Conservation (phyloP, 2,113 vertebrate species). For the Notarius lentiginosus region DNA sequence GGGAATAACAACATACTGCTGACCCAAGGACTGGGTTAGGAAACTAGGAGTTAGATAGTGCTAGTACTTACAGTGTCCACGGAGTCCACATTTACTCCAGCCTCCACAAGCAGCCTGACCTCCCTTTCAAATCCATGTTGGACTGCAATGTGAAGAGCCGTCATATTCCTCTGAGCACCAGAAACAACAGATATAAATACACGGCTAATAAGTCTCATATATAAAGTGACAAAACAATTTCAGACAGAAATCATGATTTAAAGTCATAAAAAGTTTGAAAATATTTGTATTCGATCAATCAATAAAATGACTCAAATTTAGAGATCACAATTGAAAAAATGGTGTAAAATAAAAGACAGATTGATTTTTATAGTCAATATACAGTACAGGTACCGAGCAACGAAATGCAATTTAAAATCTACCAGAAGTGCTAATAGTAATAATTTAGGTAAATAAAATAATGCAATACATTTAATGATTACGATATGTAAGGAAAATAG, state of each 20-base stretch:
- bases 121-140: conserved; percentile 70
- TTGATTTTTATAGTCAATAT: no score
- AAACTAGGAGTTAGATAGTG: not conserved
- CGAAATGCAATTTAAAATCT: no score
- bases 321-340: not conserved
- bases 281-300: not conserved
- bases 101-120: conserved; percentile 71
- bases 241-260: not conserved
- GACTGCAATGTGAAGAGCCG: conserved; percentile 80
- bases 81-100: conserved; percentile 72
- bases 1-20: not conserved
- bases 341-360: no score
- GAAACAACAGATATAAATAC: conserved; percentile 5
- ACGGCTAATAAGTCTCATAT: not conserved
- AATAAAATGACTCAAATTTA: not conserved
- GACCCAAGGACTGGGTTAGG: not conserved
- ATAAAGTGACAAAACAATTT: not conserved
- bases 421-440: no score
- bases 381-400: no score
- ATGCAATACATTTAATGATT: no score
- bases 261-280: not conserved
- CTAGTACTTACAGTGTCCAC: conserved; percentile 77
- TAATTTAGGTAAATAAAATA: no score
- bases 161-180: conserved; percentile 75
- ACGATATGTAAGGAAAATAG: no score